Evolutionary conservation across 1,140 invertebrate genomes (phyloP).

Genomic region (Maniola jurtina): DNA sequence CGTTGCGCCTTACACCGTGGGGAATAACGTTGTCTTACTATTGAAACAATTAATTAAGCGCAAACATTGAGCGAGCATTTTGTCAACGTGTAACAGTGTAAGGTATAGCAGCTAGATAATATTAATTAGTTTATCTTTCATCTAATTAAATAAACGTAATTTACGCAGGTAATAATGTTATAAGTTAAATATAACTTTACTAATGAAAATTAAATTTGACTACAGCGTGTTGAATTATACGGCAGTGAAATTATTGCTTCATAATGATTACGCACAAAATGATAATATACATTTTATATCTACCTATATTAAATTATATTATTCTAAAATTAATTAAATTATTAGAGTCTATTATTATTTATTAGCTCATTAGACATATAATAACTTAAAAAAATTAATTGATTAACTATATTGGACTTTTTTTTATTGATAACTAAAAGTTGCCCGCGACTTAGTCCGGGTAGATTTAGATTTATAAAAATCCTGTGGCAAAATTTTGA

Average conservation of each 20-base stretch:
- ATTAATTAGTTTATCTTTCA: constrained; percentile 5
- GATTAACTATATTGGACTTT: too few relatives aligned
- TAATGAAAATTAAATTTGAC: constrained; percentile 1
- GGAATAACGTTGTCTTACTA: constrained; percentile 43
- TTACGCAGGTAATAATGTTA: constrained; percentile 4
- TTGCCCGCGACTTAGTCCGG: too few relatives aligned
- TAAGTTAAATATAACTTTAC: constrained; percentile 8
- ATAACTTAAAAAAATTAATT: too few relatives aligned
- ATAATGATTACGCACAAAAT: neutral
- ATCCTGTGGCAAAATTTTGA: too few relatives aligned
- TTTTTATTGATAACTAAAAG: too few relatives aligned
- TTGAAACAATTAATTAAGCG: constrained; percentile 56
- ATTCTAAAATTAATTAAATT: too few relatives aligned
- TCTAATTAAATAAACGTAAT: neutral
- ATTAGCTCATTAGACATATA: too few relatives aligned
- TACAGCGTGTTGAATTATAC: neutral
- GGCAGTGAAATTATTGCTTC: neutral
- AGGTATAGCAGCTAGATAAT: constrained; percentile 14
- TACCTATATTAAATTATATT: too few relatives aligned
- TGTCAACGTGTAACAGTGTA: constrained; percentile 30
- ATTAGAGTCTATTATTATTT: too few relatives aligned
- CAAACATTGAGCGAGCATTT: constrained; percentile 38
- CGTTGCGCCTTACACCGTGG: neutral
- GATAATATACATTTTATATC: too few relatives aligned
- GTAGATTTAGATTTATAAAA: too few relatives aligned